Evolutionary conservation across 2,888 invertebrate genomes (phyloP).

Genomic region (Hyles lineata): DNA sequence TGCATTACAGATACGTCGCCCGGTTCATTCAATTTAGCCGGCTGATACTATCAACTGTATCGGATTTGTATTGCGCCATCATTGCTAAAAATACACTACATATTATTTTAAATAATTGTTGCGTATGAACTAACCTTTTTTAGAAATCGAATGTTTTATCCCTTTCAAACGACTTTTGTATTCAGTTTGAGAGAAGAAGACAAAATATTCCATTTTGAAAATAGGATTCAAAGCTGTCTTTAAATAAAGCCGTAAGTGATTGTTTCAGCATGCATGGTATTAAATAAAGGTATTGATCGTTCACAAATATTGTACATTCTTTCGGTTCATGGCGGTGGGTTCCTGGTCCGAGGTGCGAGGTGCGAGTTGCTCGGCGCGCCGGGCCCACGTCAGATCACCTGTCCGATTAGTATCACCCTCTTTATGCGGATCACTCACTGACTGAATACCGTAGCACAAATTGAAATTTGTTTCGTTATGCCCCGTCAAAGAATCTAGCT

Average conservation of each 20-base stretch:
- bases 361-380: conserved; percentile 48
- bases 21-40: conserved; percentile 57
- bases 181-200: too few species aligned
- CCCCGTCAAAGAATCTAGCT: conserved; percentile 75
- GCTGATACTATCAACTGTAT: conserved; percentile 46
- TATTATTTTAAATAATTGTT: not conserved
- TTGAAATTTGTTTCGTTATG: conserved; percentile 82
- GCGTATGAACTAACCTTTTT: not conserved
- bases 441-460: conserved; percentile 71
- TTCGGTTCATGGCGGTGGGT: conserved; percentile 49
- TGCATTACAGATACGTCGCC: conserved; percentile 56
- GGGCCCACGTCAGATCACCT: conserved; percentile 74
- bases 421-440: conserved; percentile 76
- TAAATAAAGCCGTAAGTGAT: not conserved
- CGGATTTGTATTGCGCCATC: conserved; percentile 34
- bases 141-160: too few species aligned
- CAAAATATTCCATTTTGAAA: too few species aligned
- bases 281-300: conserved; percentile 64
- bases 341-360: conserved; percentile 47
- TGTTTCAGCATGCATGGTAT: conserved; percentile 41
- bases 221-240: too few species aligned
- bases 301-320: conserved; percentile 60
- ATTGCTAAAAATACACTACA: conserved; percentile 17
- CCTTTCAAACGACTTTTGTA: too few species aligned
- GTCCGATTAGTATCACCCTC: conserved; percentile 82